Conservation (phyloP, 2,797 vertebrate species). For the Cossypha polioptera region DNA sequence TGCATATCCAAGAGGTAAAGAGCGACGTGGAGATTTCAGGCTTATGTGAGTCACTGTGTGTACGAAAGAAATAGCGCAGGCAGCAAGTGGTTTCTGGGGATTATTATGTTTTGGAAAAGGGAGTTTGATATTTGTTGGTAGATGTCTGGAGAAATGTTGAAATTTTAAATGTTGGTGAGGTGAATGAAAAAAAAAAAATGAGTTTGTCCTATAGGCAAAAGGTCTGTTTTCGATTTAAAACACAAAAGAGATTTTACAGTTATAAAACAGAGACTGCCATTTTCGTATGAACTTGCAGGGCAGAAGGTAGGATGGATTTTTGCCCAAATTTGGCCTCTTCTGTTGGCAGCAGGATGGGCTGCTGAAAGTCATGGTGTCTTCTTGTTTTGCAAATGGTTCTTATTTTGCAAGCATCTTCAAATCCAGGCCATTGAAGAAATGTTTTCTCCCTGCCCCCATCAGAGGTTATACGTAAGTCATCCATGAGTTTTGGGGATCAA, state of each 20-base stretch:
- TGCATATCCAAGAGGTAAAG: neutral
- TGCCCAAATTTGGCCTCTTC: neutral
- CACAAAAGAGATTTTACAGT: neutral
- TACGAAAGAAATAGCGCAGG: accelerated
- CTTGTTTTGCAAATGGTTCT: neutral
- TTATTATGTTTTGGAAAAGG: constrained; percentile 21
- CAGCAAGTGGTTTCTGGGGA: neutral
- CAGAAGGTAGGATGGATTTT: neutral
- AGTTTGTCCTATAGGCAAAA: neutral
- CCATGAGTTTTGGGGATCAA: constrained; percentile 26
- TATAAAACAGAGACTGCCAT: neutral
- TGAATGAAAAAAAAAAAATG: neutral
- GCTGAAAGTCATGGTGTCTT: neutral
- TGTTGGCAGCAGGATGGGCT: neutral
- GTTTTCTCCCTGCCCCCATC: accelerated
- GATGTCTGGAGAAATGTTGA: neutral
- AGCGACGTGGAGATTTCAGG: neutral
- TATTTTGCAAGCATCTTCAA: neutral
- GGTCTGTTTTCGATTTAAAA: neutral
- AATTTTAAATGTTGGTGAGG: neutral
- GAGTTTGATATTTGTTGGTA: neutral
- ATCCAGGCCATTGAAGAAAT: neutral
- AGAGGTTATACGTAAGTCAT: neutral
- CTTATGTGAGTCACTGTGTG: accelerated
- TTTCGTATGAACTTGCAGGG: neutral